Percentiles rank a stretch among this genome's conserved stretches.
phyloP scores from a whole-genome alignment of 1,140 invertebrate genomes.

The Drosophila setifemur region DNA sequence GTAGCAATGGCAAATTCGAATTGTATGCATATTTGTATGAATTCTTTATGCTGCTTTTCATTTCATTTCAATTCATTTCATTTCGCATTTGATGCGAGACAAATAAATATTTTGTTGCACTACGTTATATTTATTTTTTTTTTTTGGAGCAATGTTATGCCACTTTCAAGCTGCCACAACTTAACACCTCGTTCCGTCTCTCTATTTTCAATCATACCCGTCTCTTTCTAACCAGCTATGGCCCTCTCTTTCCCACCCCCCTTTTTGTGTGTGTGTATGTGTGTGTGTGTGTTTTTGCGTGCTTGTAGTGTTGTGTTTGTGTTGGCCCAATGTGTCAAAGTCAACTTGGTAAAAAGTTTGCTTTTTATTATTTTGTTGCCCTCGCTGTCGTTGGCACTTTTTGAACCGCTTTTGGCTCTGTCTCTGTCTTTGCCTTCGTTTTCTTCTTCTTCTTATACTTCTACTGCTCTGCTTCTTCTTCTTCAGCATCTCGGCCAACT shows the following conservation, averaged over 20 bases:
- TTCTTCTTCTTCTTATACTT: neutral
- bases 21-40: neutral
- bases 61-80: no score
- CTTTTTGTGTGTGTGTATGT: neutral
- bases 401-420: constrained; percentile 32
- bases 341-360: constrained; percentile 74
- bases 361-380: constrained; percentile 76
- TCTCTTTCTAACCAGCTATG: constrained; percentile 2
- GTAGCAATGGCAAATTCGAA: no score
- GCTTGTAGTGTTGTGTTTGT: constrained; percentile 41
- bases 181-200: constrained; percentile 20
- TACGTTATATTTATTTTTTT: no score
- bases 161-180: constrained; percentile 50
- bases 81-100: constrained; percentile 17
- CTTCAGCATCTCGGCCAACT: constrained; percentile 12
- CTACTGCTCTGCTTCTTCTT: neutral
- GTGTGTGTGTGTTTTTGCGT: neutral
- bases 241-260: neutral
- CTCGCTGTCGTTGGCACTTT: constrained; percentile 57
- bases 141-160: constrained; percentile 46
- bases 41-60: neutral
- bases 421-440: neutral
- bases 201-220: neutral
- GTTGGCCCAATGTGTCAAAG: constrained; percentile 77
- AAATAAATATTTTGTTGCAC: constrained; percentile 55